Evolutionary conservation across 2,888 invertebrate genomes (phyloP), one percentile per base, ranked within the genome.

Genomic region (Gerris lacustris): DNA sequence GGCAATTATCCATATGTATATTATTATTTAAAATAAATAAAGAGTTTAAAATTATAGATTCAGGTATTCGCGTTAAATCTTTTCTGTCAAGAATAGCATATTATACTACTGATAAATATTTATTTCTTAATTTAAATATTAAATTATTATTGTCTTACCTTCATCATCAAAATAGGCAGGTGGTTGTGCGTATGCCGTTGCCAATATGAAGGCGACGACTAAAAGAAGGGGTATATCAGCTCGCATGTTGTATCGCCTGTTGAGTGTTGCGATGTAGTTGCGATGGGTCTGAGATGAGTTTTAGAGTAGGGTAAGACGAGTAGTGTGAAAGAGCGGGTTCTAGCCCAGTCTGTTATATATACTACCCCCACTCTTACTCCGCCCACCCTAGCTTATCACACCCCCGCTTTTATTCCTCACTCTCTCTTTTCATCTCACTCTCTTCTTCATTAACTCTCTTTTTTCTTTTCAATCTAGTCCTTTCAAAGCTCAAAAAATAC

Each of bases 131-230:
- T 55, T 9, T 55, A 55, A 11, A 15, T 31, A 31, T 31, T 31
- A 31, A 31, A 31, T 31, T 31, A 31, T 31, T 2, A 31, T 11
- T 55, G 15, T 9, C 4, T 55, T 55, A 55, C 55, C 55, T 55
- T 55, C 77, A 75, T 78, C 76, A 76, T 78, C 77, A 78, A 78
- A 79, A 78, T 79, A 79, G 76, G 79, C 79, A 76, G 74, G 72
- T 44, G 75, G 74, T 71, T 75, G 74, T 68, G 75, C 75, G 62
- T 71, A 72, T 66, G 73, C 75, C 70, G 62, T 63, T 66, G 73
- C 69, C 18, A 73, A 68, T 44, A 67, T 70, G 67, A 71, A 74
- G 70, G 72, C 74, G 72, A 72, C 70, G 71, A 77, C 74, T 72
- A 77, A 75, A 68, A 76, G 75, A 72, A 76, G 15, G 1, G 55